Conservation (phyloP, 2,888 invertebrate genomes). For the Tubulanus polymorphus region DNA sequence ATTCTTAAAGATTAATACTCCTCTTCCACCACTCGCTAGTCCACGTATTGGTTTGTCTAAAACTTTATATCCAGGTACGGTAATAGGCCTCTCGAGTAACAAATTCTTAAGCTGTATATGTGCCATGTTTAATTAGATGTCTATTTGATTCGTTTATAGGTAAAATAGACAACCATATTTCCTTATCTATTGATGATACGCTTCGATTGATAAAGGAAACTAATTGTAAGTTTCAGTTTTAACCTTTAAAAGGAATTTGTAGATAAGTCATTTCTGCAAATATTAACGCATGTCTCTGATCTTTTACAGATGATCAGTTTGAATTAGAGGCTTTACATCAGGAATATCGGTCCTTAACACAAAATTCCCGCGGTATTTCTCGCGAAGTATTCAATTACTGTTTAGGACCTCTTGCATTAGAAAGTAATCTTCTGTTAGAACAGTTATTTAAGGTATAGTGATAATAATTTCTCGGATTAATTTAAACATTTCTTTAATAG, state of each 20-base stretch:
- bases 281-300: too few relatives aligned
- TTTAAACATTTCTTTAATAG: background rate
- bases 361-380: background rate
- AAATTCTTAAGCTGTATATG: too few relatives aligned
- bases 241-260: too few relatives aligned
- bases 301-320: conserved; percentile 5
- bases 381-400: conserved; percentile 2
- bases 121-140: too few relatives aligned
- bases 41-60: background rate
- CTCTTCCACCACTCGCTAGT: conserved; percentile 2
- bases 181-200: background rate
- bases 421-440: conserved; percentile 1
- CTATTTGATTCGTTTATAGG: background rate
- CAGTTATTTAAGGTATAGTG: conserved; percentile 3
- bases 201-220: background rate
- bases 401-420: conserved; percentile 1
- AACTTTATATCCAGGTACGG: conserved; percentile 3
- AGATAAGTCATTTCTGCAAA: too few relatives aligned
- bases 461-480: too few relatives aligned
- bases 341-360: background rate
- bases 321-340: conserved; percentile 6
- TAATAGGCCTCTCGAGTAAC: too few relatives aligned
- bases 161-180: background rate
- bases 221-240: conserved; percentile 3
- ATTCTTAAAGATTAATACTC: conserved; percentile 4